Base-by-base conservation (phyloP, 2,113 vertebrate species). In the Oenanthe melanoleuca region DNA sequence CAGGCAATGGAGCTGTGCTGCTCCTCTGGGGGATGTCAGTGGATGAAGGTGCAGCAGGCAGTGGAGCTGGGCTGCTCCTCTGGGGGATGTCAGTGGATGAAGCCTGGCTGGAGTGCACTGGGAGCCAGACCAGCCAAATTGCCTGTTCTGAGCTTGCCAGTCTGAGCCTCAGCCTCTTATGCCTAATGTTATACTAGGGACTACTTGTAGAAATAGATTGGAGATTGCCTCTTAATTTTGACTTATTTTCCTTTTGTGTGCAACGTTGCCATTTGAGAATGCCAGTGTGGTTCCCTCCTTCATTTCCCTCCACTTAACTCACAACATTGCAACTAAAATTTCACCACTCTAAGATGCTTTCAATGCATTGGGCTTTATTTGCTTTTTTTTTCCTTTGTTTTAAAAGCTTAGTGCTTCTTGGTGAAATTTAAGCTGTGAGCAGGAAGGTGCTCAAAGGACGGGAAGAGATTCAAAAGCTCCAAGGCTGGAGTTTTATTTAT, bases 401-500 rank as follows among this genome's bases (percentile, higher is more conserved):
- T 40, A 34, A 44, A 92, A 80, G 33, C 34, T 73, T 24, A 10
- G 40, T n/a, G 25, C 29, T 95, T 73, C 82, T 86, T 3, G 1
- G 52, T 37, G 16, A 83, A 94, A 83, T 80, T 45, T 24, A 86
- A 20, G 64, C 28, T 42, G 22, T 40, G 28, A 95, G 31, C 47
- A 83, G 40, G 24, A 88, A 83, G 60, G 52, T 77, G 56, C 25
- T 69, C 78, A 78, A 66, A 92, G 64, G 28, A 80, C 0, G 0
- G 52, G 37, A 28, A 66, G 42, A 77, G 16, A 31, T 88, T 94
- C 93, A 40, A 88, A 91, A 90, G 22, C 55, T 88, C 71, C 42
- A 52, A 73, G 63, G 29, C 59, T 94, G 40, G 24, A 85, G 21
- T 40, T 86, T 80, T 96, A 94, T 96, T 97, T 95, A 94, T 87